Conservation (phyloP, 35 echinoderm and acorn worm genomes). For the Acanthaster planci region DNA sequence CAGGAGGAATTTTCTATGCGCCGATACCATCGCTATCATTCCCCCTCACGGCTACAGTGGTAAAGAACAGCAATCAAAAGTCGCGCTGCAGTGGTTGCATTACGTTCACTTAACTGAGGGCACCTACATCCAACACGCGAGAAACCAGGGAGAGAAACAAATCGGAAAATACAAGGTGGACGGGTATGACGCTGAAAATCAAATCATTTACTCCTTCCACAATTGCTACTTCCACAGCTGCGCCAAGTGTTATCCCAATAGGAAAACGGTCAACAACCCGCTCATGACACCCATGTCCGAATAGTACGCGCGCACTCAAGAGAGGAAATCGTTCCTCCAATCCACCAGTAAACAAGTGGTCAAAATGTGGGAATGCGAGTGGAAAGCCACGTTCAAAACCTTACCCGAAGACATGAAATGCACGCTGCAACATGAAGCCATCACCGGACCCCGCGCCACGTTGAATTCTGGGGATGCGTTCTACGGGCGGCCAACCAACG, state of each 20-base stretch:
- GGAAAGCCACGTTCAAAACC: too few species aligned
- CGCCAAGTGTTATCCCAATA: slow-evolving; percentile 34
- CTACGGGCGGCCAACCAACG: slow-evolving; percentile 69
- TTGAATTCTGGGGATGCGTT: slow-evolving; percentile 58
- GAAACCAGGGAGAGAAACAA: slow-evolving; percentile 53
- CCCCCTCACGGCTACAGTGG: slow-evolving; percentile 36
- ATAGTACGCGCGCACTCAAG: neutral
- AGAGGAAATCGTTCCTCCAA: too few species aligned
- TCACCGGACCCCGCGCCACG: neutral
- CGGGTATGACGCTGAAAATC: slow-evolving; percentile 16
- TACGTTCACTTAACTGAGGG: slow-evolving; percentile 34
- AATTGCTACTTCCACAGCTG: slow-evolving; percentile 64
- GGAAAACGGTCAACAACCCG: slow-evolving; percentile 15
- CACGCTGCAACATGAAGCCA: neutral
- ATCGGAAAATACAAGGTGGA: slow-evolving; percentile 53
- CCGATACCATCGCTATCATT: slow-evolving; percentile 55
- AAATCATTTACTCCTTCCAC: slow-evolving; percentile 45
- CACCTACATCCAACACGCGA: slow-evolving; percentile 55
- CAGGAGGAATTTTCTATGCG: slow-evolving; percentile 49
- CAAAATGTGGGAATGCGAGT: too few species aligned
- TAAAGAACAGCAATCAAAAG: slow-evolving; percentile 26
- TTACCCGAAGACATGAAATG: slow-evolving; percentile 16
- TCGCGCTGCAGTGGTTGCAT: slow-evolving; percentile 54
- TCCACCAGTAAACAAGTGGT: too few species aligned
- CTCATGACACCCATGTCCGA: slow-evolving; percentile 31